Percentiles rank a stretch among this genome's conserved stretches.
Conservation (phyloP, 2,888 invertebrate genomes). For the Aporophyla nigra region DNA sequence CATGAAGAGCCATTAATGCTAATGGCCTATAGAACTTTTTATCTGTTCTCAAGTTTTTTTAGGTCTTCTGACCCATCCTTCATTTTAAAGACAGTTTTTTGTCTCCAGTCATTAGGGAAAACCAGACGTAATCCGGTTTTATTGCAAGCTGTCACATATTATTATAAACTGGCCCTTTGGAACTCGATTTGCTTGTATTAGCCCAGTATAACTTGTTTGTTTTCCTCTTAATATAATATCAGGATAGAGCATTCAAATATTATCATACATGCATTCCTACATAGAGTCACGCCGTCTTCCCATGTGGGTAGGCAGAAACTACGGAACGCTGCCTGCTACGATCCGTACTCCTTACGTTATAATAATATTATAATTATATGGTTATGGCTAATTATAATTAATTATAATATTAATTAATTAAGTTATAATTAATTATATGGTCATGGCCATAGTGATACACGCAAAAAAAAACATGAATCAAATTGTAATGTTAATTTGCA, state of each 20-base stretch:
- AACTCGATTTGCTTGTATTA: neutral
- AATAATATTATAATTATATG: too few species aligned
- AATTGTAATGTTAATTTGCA: too few species aligned
- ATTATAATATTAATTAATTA: too few species aligned
- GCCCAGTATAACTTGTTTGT: neutral
- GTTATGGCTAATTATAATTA: too few species aligned
- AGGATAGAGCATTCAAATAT: neutral
- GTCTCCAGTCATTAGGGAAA: constrained; percentile 9
- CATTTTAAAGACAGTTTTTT: constrained; percentile 10
- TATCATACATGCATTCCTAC: too few species aligned
- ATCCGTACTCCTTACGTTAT: too few species aligned
- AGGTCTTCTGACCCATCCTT: neutral
- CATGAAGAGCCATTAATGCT: neutral
- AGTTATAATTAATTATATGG: too few species aligned
- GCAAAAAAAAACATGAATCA: too few species aligned
- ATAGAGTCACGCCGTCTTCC: too few species aligned
- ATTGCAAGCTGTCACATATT: neutral
- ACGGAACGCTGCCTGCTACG: too few species aligned
- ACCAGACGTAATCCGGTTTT: constrained; percentile 10
- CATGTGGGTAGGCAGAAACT: too few species aligned
- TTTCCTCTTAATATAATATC: neutral
- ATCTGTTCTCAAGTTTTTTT: neutral
- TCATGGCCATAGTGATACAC: too few species aligned
- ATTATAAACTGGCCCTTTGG: neutral
- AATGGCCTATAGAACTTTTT: neutral